Evolutionary conservation across 2,113 vertebrate genomes (phyloP).

Genomic region (Oxyruncus cristatus): DNA sequence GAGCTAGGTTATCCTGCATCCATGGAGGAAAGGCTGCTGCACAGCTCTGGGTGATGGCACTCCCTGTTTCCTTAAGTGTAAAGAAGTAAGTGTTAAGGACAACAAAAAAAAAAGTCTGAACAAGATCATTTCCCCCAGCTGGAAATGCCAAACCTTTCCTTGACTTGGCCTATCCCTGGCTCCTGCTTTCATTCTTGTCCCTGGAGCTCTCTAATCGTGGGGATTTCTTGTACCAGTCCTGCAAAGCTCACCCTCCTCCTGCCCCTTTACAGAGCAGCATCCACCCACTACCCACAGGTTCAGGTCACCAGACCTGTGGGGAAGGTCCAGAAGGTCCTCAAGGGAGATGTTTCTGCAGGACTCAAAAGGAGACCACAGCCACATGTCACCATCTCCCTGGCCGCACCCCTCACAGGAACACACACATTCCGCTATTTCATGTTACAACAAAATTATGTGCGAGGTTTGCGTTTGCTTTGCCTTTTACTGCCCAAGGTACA

Average conservation of each 20-base stretch:
- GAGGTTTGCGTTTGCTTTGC: background rate
- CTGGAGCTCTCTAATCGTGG: background rate
- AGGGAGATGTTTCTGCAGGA: background rate
- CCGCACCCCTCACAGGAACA: background rate
- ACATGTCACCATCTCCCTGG: accelerated
- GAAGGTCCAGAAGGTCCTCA: background rate
- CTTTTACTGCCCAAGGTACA: background rate
- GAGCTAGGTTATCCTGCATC: background rate
- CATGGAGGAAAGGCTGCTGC: background rate
- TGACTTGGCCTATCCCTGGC: background rate
- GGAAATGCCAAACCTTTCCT: background rate
- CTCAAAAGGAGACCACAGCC: background rate
- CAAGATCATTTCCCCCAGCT: background rate
- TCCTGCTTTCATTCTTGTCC: background rate
- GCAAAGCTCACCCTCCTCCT: background rate
- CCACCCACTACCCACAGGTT: background rate
- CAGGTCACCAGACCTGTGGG: background rate
- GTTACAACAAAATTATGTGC: background rate
- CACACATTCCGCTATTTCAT: background rate
- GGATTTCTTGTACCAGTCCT: background rate
- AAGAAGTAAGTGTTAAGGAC: background rate
- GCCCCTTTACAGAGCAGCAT: background rate
- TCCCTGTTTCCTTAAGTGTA: background rate
- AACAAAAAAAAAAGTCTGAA: background rate
- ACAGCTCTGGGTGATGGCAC: background rate